phyloP scores from a whole-genome alignment of 92 coral and sea anemone genomes.

The Isaurus tuberculatus region DNA sequence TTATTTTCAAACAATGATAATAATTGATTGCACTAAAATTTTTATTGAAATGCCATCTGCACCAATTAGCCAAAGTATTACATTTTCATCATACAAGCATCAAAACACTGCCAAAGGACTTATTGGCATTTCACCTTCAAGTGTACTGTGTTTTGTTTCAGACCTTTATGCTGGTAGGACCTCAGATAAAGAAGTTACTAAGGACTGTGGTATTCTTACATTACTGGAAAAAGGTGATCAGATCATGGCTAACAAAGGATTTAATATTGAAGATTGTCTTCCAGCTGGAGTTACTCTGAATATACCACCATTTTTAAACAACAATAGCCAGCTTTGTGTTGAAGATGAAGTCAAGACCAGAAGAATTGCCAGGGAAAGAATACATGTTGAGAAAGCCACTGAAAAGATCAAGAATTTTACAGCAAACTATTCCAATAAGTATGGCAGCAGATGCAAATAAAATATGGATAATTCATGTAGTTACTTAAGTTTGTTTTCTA shows the following conservation, averaged over 20 bases:
- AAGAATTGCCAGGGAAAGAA: constrained; percentile 39
- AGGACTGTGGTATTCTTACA: constrained; percentile 55
- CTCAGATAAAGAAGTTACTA: constrained; percentile 55
- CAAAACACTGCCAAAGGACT: too few relatives aligned
- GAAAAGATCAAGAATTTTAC: constrained; percentile 15
- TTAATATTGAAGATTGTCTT: constrained; percentile 57
- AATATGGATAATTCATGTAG: constrained; percentile 17
- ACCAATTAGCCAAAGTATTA: constrained; percentile 36
- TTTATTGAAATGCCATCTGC: constrained; percentile 44
- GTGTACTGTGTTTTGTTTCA: constrained; percentile 57
- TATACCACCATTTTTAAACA: constrained; percentile 49
- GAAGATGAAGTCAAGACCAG: constrained; percentile 39
- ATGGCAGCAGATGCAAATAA: constrained; percentile 35
- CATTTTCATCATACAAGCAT: neutral
- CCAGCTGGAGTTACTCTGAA: constrained; percentile 47
- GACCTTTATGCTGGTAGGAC: constrained; percentile 49
- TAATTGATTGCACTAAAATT: constrained; percentile 58
- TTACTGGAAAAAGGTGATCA: constrained; percentile 50
- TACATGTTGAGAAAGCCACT: constrained; percentile 31
- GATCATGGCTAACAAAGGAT: constrained; percentile 64
- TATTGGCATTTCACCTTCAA: constrained; percentile 50
- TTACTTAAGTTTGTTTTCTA: constrained; percentile 39
- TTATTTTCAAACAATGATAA: constrained; percentile 60
- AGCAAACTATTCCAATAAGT: constrained; percentile 38
- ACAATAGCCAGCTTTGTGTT: constrained; percentile 12